Evolutionary conservation across 2,113 vertebrate species (phyloP).

Genomic region (Steatornis caripensis): DNA sequence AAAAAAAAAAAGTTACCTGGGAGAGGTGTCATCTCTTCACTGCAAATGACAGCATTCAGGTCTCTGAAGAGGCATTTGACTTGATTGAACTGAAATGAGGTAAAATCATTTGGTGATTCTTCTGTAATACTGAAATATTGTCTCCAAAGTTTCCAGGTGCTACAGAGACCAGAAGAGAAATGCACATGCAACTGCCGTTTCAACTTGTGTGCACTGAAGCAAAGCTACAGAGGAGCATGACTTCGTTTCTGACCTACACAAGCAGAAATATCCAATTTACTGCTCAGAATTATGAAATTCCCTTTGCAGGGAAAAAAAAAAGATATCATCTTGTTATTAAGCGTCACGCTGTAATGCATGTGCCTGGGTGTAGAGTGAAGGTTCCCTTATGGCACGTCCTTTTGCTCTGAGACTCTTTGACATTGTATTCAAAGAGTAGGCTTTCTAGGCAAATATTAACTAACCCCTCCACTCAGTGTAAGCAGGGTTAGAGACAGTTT

Average conservation of each 20-base stretch:
- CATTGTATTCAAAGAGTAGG: neutral
- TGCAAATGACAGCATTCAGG: neutral
- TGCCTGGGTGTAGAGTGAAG: rapidly evolving
- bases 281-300: neutral
- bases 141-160: neutral
- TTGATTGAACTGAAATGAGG: neutral
- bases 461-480: rapidly evolving
- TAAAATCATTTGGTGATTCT: neutral
- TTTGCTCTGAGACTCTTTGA: neutral
- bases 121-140: neutral
- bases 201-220: rapidly evolving
- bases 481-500: neutral
- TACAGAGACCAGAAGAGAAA: neutral
- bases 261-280: neutral
- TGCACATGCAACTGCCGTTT: neutral
- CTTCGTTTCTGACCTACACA: neutral
- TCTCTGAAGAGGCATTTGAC: neutral
- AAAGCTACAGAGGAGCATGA: neutral
- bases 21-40: neutral
- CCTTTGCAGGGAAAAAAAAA: neutral
- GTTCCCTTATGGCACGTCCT: rapidly evolving
- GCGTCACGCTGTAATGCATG: too few species aligned
- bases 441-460: neutral
- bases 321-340: neutral
- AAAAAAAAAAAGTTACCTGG: neutral